A percentile compares a stretch with the other conserved stretches of the same genome.
phyloP scores from a whole-genome alignment of 2,888 invertebrate species.

The Eilema griseolum region DNA sequence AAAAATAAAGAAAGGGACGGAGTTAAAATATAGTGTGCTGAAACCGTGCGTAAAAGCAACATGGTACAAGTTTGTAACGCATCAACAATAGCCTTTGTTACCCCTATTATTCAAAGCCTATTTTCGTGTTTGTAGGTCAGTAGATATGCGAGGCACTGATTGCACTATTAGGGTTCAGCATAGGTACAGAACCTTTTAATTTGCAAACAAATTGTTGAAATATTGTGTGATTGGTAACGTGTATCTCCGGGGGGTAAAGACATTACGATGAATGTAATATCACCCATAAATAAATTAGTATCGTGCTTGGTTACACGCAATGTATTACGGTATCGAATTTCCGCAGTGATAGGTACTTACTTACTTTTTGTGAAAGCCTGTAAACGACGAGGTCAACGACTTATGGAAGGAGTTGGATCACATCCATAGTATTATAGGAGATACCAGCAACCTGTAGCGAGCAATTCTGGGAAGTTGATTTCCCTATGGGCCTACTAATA shows the following conservation, averaged over 20 bases:
- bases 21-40: constrained; percentile 20
- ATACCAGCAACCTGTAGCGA: too few species aligned
- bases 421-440: background rate
- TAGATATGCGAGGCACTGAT: constrained; percentile 49
- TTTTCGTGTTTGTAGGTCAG: constrained; percentile 66
- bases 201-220: constrained; percentile 15
- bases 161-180: constrained; percentile 27
- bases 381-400: background rate
- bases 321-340: constrained; percentile 18
- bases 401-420: background rate
- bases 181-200: constrained; percentile 6
- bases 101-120: constrained; percentile 51
- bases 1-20: constrained; percentile 28
- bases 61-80: constrained; percentile 39
- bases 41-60: constrained; percentile 27
- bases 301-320: constrained; percentile 39
- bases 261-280: constrained; percentile 30
- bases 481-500: too few species aligned
- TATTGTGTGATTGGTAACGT: constrained; percentile 22
- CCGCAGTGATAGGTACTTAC: constrained; percentile 13
- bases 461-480: background rate
- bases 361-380: background rate
- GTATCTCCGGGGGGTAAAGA: constrained; percentile 25
- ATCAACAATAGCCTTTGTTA: constrained; percentile 57
- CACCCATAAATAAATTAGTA: constrained; percentile 36